Conservation (phyloP, 2,888 invertebrate species). For the Catocala sponsa region DNA sequence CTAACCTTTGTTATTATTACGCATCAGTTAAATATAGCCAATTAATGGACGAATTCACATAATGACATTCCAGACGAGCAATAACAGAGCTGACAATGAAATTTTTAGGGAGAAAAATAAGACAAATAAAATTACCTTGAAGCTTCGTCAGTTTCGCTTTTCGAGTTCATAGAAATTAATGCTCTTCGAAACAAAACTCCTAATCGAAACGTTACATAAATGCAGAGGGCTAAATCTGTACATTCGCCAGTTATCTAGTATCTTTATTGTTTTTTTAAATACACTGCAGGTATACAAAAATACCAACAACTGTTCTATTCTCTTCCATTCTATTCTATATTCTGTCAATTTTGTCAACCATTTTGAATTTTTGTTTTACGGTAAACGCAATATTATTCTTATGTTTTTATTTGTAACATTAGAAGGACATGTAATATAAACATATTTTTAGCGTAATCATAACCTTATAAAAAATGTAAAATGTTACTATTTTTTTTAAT, state of each 20-base stretch:
- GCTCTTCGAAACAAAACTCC: constrained; percentile 68
- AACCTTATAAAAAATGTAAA: background rate
- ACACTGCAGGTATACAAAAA: constrained; percentile 71
- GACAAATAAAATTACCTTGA: constrained; percentile 78
- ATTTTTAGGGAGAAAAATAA: constrained; percentile 23
- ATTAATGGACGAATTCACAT: constrained; percentile 15
- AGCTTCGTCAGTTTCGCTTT: constrained; percentile 88
- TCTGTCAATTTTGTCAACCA: constrained; percentile 72
- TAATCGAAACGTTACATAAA: constrained; percentile 68
- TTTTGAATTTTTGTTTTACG: constrained; percentile 63
- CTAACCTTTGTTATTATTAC: constrained; percentile 69
- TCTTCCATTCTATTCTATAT: constrained; percentile 63
- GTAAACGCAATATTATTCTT: constrained; percentile 48
- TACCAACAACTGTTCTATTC: constrained; percentile 71
- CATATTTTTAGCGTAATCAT: background rate
- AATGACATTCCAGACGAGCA: constrained; percentile 16
- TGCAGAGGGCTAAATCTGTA: constrained; percentile 58
- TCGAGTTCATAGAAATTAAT: constrained; percentile 86
- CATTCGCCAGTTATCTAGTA: constrained; percentile 58
- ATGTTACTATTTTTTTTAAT: background rate
- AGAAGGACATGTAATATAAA: background rate
- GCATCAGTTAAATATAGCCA: constrained; percentile 46
- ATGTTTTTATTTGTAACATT: constrained; percentile 8
- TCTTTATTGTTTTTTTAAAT: constrained; percentile 58
- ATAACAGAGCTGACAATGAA: constrained; percentile 17